phyloP scores from a whole-genome alignment of 1,140 invertebrate species.

The Drosophila truncata region DNA sequence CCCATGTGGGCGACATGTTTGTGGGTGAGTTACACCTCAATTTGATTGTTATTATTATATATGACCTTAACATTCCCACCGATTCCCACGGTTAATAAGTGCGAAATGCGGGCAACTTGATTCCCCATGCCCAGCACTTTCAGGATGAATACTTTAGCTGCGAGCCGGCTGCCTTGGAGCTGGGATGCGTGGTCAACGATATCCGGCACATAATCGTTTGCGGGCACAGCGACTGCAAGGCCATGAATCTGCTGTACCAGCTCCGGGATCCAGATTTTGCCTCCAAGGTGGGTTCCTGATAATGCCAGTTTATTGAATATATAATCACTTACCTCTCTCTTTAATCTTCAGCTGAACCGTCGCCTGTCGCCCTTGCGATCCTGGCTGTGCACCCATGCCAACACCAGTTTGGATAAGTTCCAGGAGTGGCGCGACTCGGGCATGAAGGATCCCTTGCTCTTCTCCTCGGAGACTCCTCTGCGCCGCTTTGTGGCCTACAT shows the following conservation, averaged over 20 bases:
- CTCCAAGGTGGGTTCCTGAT: slow-evolving; percentile 87
- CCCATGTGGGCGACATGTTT: slow-evolving; percentile 98
- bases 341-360: slow-evolving; percentile 88
- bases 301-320: not conserved
- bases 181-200: slow-evolving; percentile 97
- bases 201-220: slow-evolving; percentile 97
- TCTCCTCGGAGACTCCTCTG: slow-evolving; percentile 94
- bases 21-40: slow-evolving; percentile 89
- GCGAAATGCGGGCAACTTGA: slow-evolving; percentile 96
- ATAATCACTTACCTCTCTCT: not conserved
- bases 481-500: slow-evolving; percentile 97
- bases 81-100: slow-evolving; percentile 88
- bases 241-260: slow-evolving; percentile 96
- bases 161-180: slow-evolving; percentile 97
- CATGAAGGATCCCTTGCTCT: slow-evolving; percentile 89
- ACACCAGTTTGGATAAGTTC: slow-evolving; percentile 93
- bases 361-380: slow-evolving; percentile 94
- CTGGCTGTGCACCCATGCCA: slow-evolving; percentile 96
- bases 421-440: slow-evolving; percentile 89
- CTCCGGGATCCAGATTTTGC: slow-evolving; percentile 92
- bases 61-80: slow-evolving; percentile 14
- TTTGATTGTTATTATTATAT: not conserved
- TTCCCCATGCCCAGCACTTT: slow-evolving; percentile 96
- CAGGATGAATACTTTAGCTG: slow-evolving; percentile 94
- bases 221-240: slow-evolving; percentile 99